Evolutionary conservation across 2,113 vertebrate species (phyloP), one percentile per base, ranked within the genome.

Genomic region (Montifringilla adamsi): DNA sequence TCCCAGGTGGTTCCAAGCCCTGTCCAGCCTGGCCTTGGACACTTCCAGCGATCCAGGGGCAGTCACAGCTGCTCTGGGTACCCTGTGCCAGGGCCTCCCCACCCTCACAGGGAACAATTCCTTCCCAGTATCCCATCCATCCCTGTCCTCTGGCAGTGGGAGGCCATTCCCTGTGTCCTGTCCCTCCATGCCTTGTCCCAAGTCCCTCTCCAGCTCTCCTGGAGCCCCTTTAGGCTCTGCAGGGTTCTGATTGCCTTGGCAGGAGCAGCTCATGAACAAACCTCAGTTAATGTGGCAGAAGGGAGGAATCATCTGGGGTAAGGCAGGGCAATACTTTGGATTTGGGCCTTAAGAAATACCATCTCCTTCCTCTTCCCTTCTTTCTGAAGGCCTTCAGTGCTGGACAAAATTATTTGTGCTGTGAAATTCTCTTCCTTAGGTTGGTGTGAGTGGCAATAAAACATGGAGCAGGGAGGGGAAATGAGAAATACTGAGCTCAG

Each of bases 11-110:
- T 2, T 66, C 68, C 76, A 88, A 50, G 21, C 8, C 5, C 16
- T 0, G 0, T 44, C 50, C 68, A 81, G 0, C 33, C 50, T 44
- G 68, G 44, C 23, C 44, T 52, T 20, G 37, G 33, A 7, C 60
- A 39, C 15, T 74, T 1, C 31, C 68, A 66, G 50, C 37, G 27
- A 43, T 64, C 69, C 69, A 64, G 68, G 28, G 8, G 6, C 68
- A 59, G 52, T 28, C 60, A 17, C 68, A 52, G 60, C 28, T 52
- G 5, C 52, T 52, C 60, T 81, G 76, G 59, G 8, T 0, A 58
- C 0, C 3, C 50, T 37, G 0, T 41, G 1, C 21, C 23, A 43
- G n/a, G 10, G 4, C 16, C 13, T 56, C 9, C 0, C 5, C 43
- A 27, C 4, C 14, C 37, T 64, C 75, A 0, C 9, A 31, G 21